phyloP scores from a whole-genome alignment of 2,888 invertebrate species.

The Terebella lapidaria region DNA sequence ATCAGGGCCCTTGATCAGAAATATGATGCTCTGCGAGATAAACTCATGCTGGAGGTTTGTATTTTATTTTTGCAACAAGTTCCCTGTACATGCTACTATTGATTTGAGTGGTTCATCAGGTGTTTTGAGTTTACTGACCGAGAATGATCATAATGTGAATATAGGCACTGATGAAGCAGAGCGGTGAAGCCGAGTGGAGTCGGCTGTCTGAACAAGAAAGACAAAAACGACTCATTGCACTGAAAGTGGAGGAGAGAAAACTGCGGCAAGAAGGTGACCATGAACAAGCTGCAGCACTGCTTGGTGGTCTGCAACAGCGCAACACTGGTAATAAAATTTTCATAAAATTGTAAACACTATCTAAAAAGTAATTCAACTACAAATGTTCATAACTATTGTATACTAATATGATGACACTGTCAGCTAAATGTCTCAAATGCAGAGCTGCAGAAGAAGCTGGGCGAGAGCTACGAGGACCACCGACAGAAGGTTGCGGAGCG shows the following conservation, averaged over 20 bases:
- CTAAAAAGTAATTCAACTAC: neutral
- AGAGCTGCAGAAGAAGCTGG: constrained; percentile 16
- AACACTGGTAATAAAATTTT: too few species aligned
- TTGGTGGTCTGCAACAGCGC: constrained; percentile 14
- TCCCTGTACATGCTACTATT: too few species aligned
- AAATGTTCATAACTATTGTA: too few species aligned
- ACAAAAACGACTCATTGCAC: constrained; percentile 33
- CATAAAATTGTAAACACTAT: neutral
- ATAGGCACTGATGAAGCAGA: constrained; percentile 41
- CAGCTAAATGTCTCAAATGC: too few species aligned
- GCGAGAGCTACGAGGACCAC: constrained; percentile 25
- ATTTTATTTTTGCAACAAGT: too few species aligned
- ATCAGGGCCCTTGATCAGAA: constrained; percentile 45
- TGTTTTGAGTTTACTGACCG: too few species aligned
- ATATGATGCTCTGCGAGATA: constrained; percentile 44
- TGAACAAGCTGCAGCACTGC: constrained; percentile 33
- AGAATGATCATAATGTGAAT: too few species aligned
- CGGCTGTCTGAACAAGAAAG: constrained; percentile 36
- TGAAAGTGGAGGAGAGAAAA: constrained; percentile 33
- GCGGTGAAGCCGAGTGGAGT: constrained; percentile 41
- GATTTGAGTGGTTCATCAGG: too few species aligned
- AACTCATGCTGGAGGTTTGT: constrained; percentile 39
- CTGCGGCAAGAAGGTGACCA: constrained; percentile 31
- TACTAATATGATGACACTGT: too few species aligned
- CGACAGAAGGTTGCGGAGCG: constrained; percentile 24